A percentile compares a stretch with the other conserved stretches of the same genome.
Conservation (phyloP, 1,140 invertebrate species). For the Campoletis sonorensis region DNA sequence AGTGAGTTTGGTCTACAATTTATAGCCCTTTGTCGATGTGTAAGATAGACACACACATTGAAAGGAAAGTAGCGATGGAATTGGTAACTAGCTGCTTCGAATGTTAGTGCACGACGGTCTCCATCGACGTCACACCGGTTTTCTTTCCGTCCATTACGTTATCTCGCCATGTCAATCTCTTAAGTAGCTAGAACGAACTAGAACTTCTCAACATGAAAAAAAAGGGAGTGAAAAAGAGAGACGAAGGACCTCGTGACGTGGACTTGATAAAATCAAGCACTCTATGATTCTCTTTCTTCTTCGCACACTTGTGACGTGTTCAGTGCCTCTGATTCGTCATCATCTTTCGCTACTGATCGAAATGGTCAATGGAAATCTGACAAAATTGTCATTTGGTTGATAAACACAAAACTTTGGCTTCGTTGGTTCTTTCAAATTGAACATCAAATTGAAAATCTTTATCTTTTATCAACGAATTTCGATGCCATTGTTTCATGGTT, state of each 20-base stretch:
- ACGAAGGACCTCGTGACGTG: background rate
- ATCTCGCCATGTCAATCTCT: constrained; percentile 71
- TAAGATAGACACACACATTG: background rate
- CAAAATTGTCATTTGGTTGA: background rate
- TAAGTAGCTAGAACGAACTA: constrained; percentile 68
- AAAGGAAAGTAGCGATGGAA: constrained; percentile 9
- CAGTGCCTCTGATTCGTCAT: constrained; percentile 36
- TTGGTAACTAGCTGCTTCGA: constrained; percentile 19
- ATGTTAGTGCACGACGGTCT: background rate
- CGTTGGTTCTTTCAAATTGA: no score
- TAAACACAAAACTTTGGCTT: no score
- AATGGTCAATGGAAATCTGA: background rate
- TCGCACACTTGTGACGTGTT: background rate
- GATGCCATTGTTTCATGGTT: no score
- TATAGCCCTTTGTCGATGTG: background rate
- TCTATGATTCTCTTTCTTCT: constrained; percentile 37
- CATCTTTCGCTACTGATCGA: constrained; percentile 49
- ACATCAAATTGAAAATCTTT: no score
- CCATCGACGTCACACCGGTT: constrained; percentile 31
- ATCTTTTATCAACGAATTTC: no score
- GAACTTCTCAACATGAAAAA: constrained; percentile 63
- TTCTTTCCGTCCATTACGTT: constrained; percentile 66
- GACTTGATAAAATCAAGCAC: constrained; percentile 50
- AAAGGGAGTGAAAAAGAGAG: background rate
- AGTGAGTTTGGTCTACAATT: constrained; percentile 21